Conservation (phyloP, 2,113 vertebrate species). For the Gallinago media region DNA sequence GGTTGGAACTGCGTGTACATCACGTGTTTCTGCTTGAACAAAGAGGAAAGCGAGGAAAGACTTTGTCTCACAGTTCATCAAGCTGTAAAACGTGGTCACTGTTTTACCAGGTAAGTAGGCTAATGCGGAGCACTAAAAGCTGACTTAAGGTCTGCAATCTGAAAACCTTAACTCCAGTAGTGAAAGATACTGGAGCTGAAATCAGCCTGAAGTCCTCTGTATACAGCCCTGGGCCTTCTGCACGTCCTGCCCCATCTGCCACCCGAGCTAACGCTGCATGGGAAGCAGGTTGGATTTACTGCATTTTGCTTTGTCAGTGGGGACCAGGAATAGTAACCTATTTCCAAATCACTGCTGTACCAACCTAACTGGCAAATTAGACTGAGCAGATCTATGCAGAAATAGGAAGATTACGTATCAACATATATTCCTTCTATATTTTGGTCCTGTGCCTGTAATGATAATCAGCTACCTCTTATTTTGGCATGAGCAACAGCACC, state of each 20-base stretch:
- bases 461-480: neutral
- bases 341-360: neutral
- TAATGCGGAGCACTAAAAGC: neutral
- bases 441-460: neutral
- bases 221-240: neutral
- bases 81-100: neutral
- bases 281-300: neutral
- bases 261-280: neutral
- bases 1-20: neutral
- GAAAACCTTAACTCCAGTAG: neutral
- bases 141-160: neutral
- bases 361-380: neutral
- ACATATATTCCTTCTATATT: neutral
- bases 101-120: neutral
- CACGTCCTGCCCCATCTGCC: neutral
- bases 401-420: neutral
- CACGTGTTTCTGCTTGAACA: neutral
- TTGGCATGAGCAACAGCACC: neutral
- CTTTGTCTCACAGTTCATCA: neutral
- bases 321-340: neutral
- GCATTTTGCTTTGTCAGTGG: neutral
- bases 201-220: neutral
- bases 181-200: neutral
- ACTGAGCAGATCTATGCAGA: neutral
- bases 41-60: neutral